Evolutionary conservation across 2,113 vertebrate genomes (phyloP), one percentile per base, ranked within the genome.

Genomic region (Holacanthus passer): DNA sequence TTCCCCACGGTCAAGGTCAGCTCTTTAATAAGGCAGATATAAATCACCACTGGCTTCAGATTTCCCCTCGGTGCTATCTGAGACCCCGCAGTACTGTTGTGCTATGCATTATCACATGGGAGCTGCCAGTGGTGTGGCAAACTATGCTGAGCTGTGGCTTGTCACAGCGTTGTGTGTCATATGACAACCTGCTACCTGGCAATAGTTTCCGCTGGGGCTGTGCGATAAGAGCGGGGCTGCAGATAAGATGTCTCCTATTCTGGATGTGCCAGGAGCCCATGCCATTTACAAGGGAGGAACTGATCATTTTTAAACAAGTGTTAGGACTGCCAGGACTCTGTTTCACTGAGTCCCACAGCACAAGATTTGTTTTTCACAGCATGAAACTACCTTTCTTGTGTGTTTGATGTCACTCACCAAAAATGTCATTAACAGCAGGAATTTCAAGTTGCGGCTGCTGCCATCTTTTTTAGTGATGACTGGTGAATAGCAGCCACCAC

Each of bases 11-110:
- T 90, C 88, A 92, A 93, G 91, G 91, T 94, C 90, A 92, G 83
- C 73, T 86, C 76, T 90, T 93, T 91, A 92, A 91, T 92, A 91
- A 89, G 87, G 79, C 73, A 86, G 91, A 92, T 93, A 91, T 35
- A 76, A 88, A 94, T 94, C 90, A 87, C 82, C 84, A 77, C 52
- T n/a, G 77, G 84, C 70, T 83, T 89, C 76, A 86, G 76, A 89
- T 90, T 89, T 89, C 88, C 88, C 83, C 80, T 83, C 45, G 12
- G 67, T 27, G 73, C 83, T 90, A 90, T 89, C 90, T 66, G 79
- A 72, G 87, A 81, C 76, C 68, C 81, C 31, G 85, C 85, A 86
- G 83, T 71, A 66, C 80, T 85, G 87, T 81, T 88, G 64, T 87
- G 78, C 84, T 89, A 53, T 80, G 83, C 85, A 83, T 92, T 90